These are phyloP conservation scores for Sylvietta virens DNA, from an alignment of 2,113 vertebrate genomes.

Conservation along the genomic window DNA sequence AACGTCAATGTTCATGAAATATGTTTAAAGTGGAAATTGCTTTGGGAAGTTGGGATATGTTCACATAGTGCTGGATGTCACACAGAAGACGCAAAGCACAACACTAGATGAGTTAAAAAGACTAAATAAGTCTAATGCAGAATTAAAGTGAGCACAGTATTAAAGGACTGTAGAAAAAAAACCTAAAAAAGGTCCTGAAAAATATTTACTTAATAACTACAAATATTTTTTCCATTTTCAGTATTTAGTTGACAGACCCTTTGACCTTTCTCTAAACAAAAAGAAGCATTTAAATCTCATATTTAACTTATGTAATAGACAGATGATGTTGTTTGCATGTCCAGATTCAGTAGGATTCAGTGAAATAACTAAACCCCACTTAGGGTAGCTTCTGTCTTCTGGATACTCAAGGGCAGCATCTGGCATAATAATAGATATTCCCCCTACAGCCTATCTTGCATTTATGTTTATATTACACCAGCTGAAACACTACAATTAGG, in stretches of 20 bases:
- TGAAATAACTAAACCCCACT: neutral
- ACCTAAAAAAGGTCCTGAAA: neutral
- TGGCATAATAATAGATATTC: neutral
- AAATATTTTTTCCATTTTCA: neutral
- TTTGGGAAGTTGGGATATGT: slow-evolving; percentile 47
- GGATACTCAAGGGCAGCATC: neutral
- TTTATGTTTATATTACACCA: neutral
- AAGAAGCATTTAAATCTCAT: neutral
- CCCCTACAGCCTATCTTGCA: neutral
- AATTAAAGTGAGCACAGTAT: neutral
- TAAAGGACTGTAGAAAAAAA: neutral
- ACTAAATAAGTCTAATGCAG: neutral
- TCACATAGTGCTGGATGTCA: neutral
- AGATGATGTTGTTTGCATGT: neutral
- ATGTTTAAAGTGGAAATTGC: slow-evolving; percentile 40
- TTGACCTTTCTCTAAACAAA: neutral
- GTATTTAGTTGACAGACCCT: neutral
- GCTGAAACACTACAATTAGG: neutral
- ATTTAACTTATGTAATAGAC: neutral
- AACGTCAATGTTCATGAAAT: slow-evolving; percentile 18
- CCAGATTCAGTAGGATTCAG: neutral
- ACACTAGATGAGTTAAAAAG: neutral
- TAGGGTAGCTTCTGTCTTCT: neutral
- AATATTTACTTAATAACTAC: neutral
- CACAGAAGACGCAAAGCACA: neutral